phyloP scores from a whole-genome alignment of 2,797 vertebrate genomes.

The Phataginus tricuspis region DNA sequence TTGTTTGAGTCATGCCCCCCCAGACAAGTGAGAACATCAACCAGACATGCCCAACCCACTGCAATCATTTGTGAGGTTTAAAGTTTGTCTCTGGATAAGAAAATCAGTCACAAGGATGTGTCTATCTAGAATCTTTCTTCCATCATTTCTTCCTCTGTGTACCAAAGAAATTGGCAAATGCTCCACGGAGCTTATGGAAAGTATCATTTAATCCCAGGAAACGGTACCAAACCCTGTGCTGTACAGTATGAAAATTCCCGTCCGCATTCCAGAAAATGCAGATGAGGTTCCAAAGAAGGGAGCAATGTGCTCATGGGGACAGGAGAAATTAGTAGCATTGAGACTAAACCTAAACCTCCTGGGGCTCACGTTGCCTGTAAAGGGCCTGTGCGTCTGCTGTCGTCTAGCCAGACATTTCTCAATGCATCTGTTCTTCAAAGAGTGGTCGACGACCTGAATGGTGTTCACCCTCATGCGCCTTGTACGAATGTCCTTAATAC shows the following conservation, averaged over 20 bases:
- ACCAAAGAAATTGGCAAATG: background rate
- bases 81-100: background rate
- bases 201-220: background rate
- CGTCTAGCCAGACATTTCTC: background rate
- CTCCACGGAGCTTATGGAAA: background rate
- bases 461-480: background rate
- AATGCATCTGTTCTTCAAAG: rapidly evolving
- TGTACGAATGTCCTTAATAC: background rate
- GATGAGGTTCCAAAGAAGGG: background rate
- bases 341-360: background rate
- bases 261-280: background rate
- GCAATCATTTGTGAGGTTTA: background rate
- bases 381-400: background rate
- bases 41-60: background rate
- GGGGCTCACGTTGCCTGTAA: background rate
- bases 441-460: no score
- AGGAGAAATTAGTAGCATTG: background rate
- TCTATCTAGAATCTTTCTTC: background rate
- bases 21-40: background rate
- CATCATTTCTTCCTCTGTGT: background rate
- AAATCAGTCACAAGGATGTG: background rate
- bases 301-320: background rate
- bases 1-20: rapidly evolving
- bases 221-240: background rate
- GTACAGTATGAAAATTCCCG: background rate